A percentile compares a stretch with the other conserved stretches of the same genome.
phyloP scores from a whole-genome alignment of 2,888 invertebrate genomes.

The Diarsia dahlii region DNA sequence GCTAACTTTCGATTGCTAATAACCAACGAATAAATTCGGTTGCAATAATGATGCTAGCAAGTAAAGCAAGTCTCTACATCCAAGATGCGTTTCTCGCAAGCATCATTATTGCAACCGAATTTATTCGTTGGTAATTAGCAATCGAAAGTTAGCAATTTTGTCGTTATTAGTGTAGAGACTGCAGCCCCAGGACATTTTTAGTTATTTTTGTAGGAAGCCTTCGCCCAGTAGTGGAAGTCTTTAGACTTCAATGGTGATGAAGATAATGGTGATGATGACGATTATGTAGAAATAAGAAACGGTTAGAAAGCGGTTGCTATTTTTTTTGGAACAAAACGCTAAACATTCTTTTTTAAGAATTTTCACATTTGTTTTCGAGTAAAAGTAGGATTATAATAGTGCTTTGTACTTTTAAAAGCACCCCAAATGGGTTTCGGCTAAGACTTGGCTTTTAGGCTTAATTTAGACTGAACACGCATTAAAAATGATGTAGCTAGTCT shows the following conservation, averaged over 20 bases:
- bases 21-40: too few relatives aligned
- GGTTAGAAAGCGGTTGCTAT: not conserved
- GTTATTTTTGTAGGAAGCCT: not conserved
- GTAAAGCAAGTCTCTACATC: too few relatives aligned
- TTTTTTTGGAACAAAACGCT: not conserved
- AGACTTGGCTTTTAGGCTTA: slow-evolving; percentile 21
- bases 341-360: not conserved
- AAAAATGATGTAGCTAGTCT: not conserved
- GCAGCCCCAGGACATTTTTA: not conserved
- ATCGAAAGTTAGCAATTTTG: too few relatives aligned
- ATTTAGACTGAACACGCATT: not conserved
- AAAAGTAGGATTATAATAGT: not conserved
- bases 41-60: too few relatives aligned
- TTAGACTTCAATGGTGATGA: not conserved
- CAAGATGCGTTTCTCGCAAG: too few relatives aligned
- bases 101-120: too few relatives aligned
- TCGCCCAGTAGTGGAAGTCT: not conserved
- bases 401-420: not conserved
- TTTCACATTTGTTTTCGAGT: not conserved
- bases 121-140: too few relatives aligned
- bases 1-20: too few relatives aligned
- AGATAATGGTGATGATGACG: not conserved
- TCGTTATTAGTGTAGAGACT: too few relatives aligned
- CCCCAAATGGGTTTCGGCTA: slow-evolving; percentile 15
- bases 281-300: not conserved